Evolutionary conservation across 2,888 invertebrate genomes (phyloP).

Genomic region (Julus scandinavius): DNA sequence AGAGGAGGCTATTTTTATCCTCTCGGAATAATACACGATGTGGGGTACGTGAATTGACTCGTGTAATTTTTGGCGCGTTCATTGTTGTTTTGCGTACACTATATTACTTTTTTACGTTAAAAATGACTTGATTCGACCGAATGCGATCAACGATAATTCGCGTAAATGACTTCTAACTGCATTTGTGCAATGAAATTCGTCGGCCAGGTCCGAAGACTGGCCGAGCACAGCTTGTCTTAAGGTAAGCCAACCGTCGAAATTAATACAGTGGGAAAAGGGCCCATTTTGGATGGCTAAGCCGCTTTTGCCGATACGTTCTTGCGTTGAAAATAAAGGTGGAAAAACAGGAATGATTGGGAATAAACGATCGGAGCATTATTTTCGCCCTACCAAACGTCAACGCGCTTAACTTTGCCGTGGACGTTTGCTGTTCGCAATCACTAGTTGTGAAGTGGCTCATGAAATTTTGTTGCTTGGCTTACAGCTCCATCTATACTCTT

Average conservation of each 20-base stretch:
- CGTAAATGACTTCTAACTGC: constrained; percentile 46
- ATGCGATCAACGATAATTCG: constrained; percentile 45
- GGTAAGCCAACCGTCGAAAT: constrained; percentile 51
- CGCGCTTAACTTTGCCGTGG: constrained; percentile 36
- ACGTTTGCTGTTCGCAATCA: constrained; percentile 45
- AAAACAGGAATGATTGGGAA: neutral
- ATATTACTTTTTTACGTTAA: constrained; percentile 44
- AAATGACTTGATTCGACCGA: constrained; percentile 52
- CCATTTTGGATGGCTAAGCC: constrained; percentile 49
- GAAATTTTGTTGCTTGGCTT: constrained; percentile 45
- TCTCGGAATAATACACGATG: constrained; percentile 48
- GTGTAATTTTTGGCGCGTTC: constrained; percentile 58
- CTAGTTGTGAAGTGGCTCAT: constrained; percentile 45
- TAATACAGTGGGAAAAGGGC: constrained; percentile 50
- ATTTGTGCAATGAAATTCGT: constrained; percentile 47
- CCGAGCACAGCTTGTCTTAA: constrained; percentile 45
- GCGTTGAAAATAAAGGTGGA: neutral
- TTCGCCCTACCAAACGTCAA: constrained; percentile 23
- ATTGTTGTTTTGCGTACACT: constrained; percentile 58
- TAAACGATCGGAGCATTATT: neutral
- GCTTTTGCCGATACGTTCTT: constrained; percentile 24
- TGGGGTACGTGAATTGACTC: constrained; percentile 50
- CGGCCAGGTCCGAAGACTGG: constrained; percentile 40
- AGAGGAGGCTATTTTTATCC: neutral
- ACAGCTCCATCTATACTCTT: constrained; percentile 52